Evolutionary conservation across 2,888 invertebrate genomes (phyloP).

Genomic region (Drosophila affinis): DNA sequence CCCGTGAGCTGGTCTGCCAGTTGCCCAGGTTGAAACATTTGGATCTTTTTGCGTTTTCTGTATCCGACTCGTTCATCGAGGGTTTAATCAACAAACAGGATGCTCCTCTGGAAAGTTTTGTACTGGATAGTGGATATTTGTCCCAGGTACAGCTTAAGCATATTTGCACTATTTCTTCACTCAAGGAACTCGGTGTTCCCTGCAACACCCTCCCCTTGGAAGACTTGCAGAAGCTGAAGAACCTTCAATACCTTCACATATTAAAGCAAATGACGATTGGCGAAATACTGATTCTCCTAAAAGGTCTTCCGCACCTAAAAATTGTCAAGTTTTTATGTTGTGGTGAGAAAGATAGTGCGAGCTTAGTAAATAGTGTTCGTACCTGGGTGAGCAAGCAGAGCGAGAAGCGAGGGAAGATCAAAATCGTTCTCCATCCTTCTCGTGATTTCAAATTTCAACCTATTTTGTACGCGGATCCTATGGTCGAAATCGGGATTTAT

Average conservation of each 20-base stretch:
- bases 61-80: slow-evolving; percentile 5
- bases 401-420: background rate
- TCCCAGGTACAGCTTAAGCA: background rate
- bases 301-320: background rate
- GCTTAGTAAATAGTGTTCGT: too few relatives aligned
- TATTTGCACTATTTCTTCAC: slow-evolving; percentile 23
- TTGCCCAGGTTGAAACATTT: slow-evolving; percentile 38
- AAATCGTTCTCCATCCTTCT: background rate
- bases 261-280: slow-evolving; percentile 11
- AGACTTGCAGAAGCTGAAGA: slow-evolving; percentile 1
- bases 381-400: background rate
- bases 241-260: slow-evolving; percentile 25
- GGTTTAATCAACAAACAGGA: too few relatives aligned
- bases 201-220: background rate
- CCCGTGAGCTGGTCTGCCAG: slow-evolving; percentile 15
- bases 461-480: background rate
- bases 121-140: too few relatives aligned
- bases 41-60: background rate
- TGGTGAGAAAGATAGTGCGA: too few relatives aligned
- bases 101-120: slow-evolving; percentile 25
- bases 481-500: background rate
- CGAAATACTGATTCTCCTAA: slow-evolving; percentile 18
- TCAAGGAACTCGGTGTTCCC: slow-evolving; percentile 30
- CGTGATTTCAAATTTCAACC: too few relatives aligned
- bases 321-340: background rate